These are phyloP conservation scores for Drosophila pseudotalamancana DNA, from an alignment of 2,888 invertebrate genomes.

Conservation along the genomic window DNA sequence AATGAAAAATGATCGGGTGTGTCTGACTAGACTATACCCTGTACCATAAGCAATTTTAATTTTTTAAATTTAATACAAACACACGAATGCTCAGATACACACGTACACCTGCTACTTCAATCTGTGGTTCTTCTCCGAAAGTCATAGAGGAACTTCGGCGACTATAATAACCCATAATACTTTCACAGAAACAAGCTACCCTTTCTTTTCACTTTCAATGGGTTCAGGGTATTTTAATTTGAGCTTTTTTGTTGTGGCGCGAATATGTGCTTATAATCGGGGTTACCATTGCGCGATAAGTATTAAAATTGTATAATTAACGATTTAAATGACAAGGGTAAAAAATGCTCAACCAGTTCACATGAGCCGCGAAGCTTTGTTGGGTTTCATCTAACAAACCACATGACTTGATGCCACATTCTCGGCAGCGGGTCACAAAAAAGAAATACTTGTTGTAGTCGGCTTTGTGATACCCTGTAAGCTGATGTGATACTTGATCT, in stretches of 20 bases:
- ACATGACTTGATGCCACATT: constrained; percentile 49
- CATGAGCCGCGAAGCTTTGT: constrained; percentile 21
- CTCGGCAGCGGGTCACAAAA: constrained; percentile 4
- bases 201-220: no score
- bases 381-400: constrained; percentile 34
- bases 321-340: constrained; percentile 42
- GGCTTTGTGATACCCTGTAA: not conserved
- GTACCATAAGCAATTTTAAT: no score
- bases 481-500: not conserved
- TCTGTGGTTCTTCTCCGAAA: no score
- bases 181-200: no score
- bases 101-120: no score
- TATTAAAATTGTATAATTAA: constrained; percentile 43
- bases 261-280: constrained; percentile 19
- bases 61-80: no score
- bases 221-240: no score
- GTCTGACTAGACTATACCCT: no score
- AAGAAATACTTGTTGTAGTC: not conserved
- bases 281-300: constrained; percentile 31
- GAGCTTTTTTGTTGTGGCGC: not conserved
- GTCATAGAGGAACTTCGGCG: no score
- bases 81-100: no score
- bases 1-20: no score
- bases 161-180: no score
- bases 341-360: constrained; percentile 21